Evolutionary conservation across 2,888 invertebrate species (phyloP).

Genomic region (Drosophila infuscata): DNA sequence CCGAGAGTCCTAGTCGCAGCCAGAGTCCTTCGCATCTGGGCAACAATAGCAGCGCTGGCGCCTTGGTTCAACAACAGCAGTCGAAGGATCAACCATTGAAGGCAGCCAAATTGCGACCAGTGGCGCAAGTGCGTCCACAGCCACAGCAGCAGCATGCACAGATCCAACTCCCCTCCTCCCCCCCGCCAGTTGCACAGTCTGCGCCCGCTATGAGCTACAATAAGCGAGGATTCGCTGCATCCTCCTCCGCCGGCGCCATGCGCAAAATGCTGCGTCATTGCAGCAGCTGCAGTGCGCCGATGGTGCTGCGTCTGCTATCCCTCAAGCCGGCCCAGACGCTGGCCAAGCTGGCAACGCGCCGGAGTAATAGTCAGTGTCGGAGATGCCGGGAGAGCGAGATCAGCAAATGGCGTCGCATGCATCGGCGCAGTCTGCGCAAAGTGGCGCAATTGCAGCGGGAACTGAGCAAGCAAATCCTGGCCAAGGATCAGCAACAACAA

Average conservation of each 20-base stretch:
- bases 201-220: slow-evolving; percentile 46
- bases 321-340: slow-evolving; percentile 25
- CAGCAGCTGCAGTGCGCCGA: slow-evolving; percentile 62
- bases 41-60: slow-evolving; percentile 64
- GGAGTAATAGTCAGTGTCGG: slow-evolving; percentile 62
- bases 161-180: background rate
- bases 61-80: slow-evolving; percentile 70
- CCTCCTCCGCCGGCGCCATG: slow-evolving; percentile 25
- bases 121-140: slow-evolving; percentile 68
- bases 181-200: background rate
- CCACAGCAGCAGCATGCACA: slow-evolving; percentile 26
- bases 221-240: slow-evolving; percentile 48
- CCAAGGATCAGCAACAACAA: slow-evolving; percentile 2
- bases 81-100: slow-evolving; percentile 41
- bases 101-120: slow-evolving; percentile 51
- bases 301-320: slow-evolving; percentile 54
- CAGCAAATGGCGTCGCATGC: slow-evolving; percentile 64
- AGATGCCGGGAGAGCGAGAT: slow-evolving; percentile 66
- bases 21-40: slow-evolving; percentile 81
- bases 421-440: slow-evolving; percentile 62
- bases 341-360: slow-evolving; percentile 30
- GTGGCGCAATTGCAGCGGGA: slow-evolving; percentile 43
- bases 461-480: slow-evolving; percentile 13
- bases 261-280: slow-evolving; percentile 70
- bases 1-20: slow-evolving; percentile 79